Percentiles rank a stretch among this genome's conserved stretches.
phyloP scores from a whole-genome alignment of 2,888 invertebrate genomes.

The Aphrophora alni region DNA sequence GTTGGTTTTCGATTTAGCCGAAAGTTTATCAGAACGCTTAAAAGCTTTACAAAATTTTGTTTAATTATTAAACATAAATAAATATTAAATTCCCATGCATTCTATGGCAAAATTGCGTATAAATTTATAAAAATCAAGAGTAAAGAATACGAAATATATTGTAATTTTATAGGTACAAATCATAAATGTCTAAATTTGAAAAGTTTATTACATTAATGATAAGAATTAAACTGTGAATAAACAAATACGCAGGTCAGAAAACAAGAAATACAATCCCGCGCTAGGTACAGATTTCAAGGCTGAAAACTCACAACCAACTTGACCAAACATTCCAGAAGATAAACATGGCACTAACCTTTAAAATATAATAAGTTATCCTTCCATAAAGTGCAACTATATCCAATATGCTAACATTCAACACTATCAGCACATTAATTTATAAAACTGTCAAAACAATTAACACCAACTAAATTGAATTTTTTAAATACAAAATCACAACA shows the following conservation, averaged over 20 bases:
- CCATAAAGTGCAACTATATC: not conserved
- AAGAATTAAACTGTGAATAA: too few relatives aligned
- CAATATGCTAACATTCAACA: not conserved
- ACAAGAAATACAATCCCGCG: not conserved
- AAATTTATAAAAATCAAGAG: too few relatives aligned
- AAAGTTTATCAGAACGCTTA: too few relatives aligned
- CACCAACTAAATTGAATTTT: not conserved
- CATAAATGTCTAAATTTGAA: too few relatives aligned
- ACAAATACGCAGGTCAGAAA: not conserved
- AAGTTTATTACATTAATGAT: too few relatives aligned
- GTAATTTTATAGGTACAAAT: too few relatives aligned
- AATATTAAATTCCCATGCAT: too few relatives aligned
- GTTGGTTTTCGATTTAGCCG: too few relatives aligned
- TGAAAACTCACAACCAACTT: not conserved
- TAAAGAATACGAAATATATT: too few relatives aligned
- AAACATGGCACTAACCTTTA: constrained; percentile 6
- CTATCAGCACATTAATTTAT: not conserved
- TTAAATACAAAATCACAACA: not conserved
- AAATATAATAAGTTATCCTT: not conserved
- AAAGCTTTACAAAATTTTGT: too few relatives aligned
- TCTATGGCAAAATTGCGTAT: too few relatives aligned
- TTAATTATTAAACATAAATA: too few relatives aligned
- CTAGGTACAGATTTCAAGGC: constrained; percentile 9
- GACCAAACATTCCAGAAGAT: constrained; percentile 2
- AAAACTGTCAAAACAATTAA: not conserved